Percentiles rank a stretch among this genome's conserved stretches.
Evolutionary conservation across 1,140 invertebrate genomes (phyloP).

Genomic region (Zeugodacus cucurbitae): DNA sequence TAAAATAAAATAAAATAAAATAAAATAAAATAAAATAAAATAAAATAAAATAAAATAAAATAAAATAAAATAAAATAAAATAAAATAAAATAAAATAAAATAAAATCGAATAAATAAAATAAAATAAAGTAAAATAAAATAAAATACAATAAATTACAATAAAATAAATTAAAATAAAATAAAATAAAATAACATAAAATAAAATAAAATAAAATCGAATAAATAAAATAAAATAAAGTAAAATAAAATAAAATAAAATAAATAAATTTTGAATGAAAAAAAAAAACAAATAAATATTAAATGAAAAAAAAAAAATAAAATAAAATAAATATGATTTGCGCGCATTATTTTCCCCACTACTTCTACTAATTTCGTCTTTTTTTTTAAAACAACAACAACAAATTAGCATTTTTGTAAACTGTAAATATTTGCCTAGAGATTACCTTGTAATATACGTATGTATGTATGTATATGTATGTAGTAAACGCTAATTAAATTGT

Average conservation of each 20-base stretch:
- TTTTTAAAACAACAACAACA: neutral
- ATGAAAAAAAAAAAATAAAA: neutral
- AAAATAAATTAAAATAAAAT: neutral
- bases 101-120: no score
- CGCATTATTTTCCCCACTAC: neutral
- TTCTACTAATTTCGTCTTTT: neutral
- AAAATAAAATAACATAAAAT: neutral
- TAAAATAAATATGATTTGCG: neutral
- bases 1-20: neutral
- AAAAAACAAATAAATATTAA: neutral
- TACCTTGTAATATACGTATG: constrained; percentile 8
- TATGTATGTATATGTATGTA: neutral
- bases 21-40: neutral
- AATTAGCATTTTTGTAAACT: neutral
- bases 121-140: neutral
- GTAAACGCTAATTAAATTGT: neutral
- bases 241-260: neutral
- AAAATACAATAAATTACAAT: neutral
- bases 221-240: no score
- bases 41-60: neutral
- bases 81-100: neutral
- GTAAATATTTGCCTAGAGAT: neutral
- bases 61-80: neutral
- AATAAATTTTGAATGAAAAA: neutral
- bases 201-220: neutral